Conservation (phyloP, 2,113 vertebrate genomes). For the Xerus inauris region DNA sequence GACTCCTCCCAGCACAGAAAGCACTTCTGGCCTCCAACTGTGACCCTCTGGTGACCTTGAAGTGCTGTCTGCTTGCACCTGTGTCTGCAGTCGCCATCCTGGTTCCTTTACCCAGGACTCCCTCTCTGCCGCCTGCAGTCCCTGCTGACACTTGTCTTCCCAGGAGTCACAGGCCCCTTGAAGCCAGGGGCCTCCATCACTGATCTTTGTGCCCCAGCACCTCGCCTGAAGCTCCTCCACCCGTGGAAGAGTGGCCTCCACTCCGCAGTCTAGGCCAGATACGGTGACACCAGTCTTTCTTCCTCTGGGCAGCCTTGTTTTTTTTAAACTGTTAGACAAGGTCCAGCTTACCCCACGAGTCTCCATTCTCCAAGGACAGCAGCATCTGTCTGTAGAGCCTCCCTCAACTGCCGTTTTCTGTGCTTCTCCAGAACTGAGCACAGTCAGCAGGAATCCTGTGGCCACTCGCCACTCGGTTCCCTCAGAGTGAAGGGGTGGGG, state of each 20-base stretch:
- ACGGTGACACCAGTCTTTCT: neutral
- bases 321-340: no score
- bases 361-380: neutral
- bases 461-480: neutral
- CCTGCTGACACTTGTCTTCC: neutral
- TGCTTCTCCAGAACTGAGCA: neutral
- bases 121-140: neutral
- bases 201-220: neutral
- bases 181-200: fast-evolving
- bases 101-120: fast-evolving
- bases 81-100: neutral
- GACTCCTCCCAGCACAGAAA: fast-evolving
- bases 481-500: neutral
- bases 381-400: fast-evolving
- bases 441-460: neutral
- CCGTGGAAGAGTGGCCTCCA: no score
- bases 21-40: fast-evolving
- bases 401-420: no score
- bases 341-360: fast-evolving
- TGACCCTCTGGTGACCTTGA: neutral
- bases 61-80: no score
- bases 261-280: neutral
- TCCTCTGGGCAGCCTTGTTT: fast-evolving
- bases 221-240: neutral
- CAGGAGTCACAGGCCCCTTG: neutral